Evolutionary conservation across 1,140 invertebrate species (phyloP), one percentile per base, ranked within the genome.

Genomic region (Teleogryllus occipitalis): DNA sequence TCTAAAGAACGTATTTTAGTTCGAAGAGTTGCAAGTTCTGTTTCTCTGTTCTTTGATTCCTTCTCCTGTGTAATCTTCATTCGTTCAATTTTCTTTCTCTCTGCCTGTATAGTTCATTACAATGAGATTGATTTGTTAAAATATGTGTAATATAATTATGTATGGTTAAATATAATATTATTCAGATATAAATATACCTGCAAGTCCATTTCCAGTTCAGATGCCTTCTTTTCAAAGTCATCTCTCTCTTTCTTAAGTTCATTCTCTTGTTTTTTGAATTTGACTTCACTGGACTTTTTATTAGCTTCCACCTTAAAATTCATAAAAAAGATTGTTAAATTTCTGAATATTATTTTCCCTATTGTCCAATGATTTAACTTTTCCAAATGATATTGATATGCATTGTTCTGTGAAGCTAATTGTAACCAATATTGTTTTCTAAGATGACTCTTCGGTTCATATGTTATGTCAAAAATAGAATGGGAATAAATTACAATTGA

Each of bases 1-100:
- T 92, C 90, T 46, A 92, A 83, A 27, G 89, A 85, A 82, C 88
- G 87, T 76, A 91, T 87, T 85, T 93, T 93, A 48, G 88, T 90
- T 82, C 91, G 92, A 14, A 94, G 84, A 18, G 86, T 87, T 5
- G 89, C 87, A 73, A 95, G 83, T 85, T 94, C 92, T 8, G 88
- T 86, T 82, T 93, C 92, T 83, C 90, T 89, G 81, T 89, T 90
- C 83, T 90, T 90, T n/a, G 88, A 83, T 82, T 91, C 89, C 82
- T 89, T 89, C 75, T 91, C 90, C 73, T 90, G 88, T 76, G 89
- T 88, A 21, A 85, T 82, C 83, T 92, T 91, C 83, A 91, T 85
- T 76, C 90, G 84, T 79, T 92, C 91, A 74, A 89, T 79, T 83
- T 89, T 90, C 82, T 91, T 91, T 79, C 87, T 87, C 84, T 93